Percentiles rank a stretch among this genome's conserved stretches.
Evolutionary conservation across 2,113 vertebrate genomes (phyloP).

Genomic region (Progne subis): DNA sequence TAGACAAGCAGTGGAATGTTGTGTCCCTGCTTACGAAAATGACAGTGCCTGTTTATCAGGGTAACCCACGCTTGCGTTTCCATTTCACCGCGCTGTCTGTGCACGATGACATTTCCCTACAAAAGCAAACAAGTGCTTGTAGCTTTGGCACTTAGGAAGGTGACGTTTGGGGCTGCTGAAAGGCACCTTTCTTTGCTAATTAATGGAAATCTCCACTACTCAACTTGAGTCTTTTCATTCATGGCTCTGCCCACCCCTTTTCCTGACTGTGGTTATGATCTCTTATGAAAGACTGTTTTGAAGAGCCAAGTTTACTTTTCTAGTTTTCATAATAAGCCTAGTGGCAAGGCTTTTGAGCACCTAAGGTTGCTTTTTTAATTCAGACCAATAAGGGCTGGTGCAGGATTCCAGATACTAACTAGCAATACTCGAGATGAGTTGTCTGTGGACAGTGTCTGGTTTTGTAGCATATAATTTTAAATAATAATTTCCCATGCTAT

Average conservation of each 20-base stretch:
- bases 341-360: background rate
- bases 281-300: constrained; percentile 20
- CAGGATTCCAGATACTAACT: background rate
- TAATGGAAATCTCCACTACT: background rate
- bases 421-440: background rate
- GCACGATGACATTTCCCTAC: background rate
- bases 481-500: background rate
- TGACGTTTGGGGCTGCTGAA: background rate
- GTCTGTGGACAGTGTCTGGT: background rate
- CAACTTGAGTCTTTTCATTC: background rate
- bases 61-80: background rate
- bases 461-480: background rate
- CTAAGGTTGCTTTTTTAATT: background rate
- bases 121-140: background rate
- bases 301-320: constrained; percentile 7
- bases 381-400: background rate
- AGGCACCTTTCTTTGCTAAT: background rate
- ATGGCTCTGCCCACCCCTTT: background rate
- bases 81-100: background rate
- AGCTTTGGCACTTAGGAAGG: background rate
- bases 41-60: background rate
- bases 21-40: background rate
- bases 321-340: background rate
- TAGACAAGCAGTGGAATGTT: background rate
- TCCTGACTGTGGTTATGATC: background rate